Conservation (phyloP, 35 echinoderm and acorn worm genomes). For the Acanthaster planci region DNA sequence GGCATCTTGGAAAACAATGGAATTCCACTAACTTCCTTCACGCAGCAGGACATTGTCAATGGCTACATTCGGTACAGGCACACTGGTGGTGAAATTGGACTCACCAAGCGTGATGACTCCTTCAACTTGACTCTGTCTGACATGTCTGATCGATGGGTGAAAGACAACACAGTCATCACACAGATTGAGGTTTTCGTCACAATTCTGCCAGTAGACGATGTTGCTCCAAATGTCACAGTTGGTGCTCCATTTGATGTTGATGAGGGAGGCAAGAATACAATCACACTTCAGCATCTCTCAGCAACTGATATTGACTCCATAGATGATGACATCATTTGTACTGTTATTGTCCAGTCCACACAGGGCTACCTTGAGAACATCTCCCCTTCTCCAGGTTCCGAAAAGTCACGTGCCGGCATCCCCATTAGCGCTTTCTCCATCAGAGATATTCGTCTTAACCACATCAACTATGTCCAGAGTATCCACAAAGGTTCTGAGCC, state of each 20-base stretch:
- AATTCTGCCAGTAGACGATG: conserved; percentile 88
- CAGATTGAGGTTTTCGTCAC: conserved; percentile 88
- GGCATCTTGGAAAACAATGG: conserved; percentile 87
- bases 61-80: conserved; percentile 85
- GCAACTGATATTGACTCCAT: conserved; percentile 85
- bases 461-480: conserved; percentile 99
- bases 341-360: conserved; percentile 61
- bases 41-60: conserved; percentile 97
- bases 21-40: conserved; percentile 59
- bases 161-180: conserved; percentile 84
- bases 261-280: conserved; percentile 70
- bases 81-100: conserved; percentile 94
- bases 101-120: conserved; percentile 72
- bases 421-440: conserved; percentile 89
- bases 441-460: conserved; percentile 81
- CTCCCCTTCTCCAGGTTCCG: conserved; percentile 93
- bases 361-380: conserved; percentile 96
- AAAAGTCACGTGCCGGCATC: conserved; percentile 90
- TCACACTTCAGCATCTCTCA: conserved; percentile 77
- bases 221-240: conserved; percentile 79
- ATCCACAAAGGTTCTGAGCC: conserved; percentile 77
- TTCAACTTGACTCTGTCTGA: conserved; percentile 97
- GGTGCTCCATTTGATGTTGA: conserved; percentile 62
- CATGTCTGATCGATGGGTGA: conserved; percentile 93
- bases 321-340: conserved; percentile 93